These are phyloP conservation scores for Elysia crispata DNA, from an alignment of 2,888 invertebrate genomes.

Conservation along the genomic window DNA sequence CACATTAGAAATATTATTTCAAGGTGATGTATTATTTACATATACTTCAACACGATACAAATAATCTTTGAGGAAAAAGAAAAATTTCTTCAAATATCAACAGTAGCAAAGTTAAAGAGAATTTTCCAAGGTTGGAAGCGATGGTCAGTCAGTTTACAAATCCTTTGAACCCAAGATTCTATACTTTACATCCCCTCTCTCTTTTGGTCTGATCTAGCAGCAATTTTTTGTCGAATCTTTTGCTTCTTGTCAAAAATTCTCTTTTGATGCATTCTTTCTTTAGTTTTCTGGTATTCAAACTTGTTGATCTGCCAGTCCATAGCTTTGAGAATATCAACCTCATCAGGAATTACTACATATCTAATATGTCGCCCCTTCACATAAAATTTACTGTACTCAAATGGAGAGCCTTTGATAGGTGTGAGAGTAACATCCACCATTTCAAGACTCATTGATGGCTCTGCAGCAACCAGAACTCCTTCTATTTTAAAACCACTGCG, in stretches of 20 bases:
- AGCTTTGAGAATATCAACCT: constrained; percentile 65
- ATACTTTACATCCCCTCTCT: not conserved
- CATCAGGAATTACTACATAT: constrained; percentile 73
- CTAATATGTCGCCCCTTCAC: constrained; percentile 69
- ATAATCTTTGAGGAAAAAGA: no score
- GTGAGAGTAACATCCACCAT: constrained; percentile 63
- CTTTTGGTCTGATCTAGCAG: not conserved
- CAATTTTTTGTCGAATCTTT: not conserved
- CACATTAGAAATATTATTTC: no score
- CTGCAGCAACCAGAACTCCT: constrained; percentile 63
- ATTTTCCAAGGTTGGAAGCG: no score
- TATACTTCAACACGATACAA: no score
- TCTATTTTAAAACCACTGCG: constrained; percentile 62
- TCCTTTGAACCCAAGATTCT: no score
- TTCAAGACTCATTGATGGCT: constrained; percentile 65
- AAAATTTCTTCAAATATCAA: no score
- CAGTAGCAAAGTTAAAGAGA: no score
- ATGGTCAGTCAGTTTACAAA: no score
- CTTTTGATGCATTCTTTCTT: constrained; percentile 17
- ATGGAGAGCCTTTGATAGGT: constrained; percentile 44
- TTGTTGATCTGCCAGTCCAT: constrained; percentile 55
- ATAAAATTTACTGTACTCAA: constrained; percentile 62
- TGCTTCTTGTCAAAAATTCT: constrained; percentile 25
- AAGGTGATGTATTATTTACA: no score
- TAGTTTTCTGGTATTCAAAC: constrained; percentile 17